These are phyloP conservation scores for Caenorhabditis brenneri DNA, from an alignment of 1,140 invertebrate species.

Conservation along the genomic window DNA sequence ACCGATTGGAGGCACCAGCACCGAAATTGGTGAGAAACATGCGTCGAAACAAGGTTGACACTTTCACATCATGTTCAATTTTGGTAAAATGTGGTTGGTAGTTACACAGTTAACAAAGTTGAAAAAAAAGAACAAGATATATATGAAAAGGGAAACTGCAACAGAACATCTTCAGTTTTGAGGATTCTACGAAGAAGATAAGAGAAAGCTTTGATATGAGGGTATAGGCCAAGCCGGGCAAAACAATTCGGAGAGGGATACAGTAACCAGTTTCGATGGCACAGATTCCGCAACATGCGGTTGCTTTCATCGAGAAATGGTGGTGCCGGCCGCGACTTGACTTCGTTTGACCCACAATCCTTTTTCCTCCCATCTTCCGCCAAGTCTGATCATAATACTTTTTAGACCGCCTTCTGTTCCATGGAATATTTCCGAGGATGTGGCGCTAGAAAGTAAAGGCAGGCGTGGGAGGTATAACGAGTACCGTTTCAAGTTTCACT, in stretches of 20 bases:
- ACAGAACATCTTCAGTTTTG: background rate
- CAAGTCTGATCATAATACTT: constrained; percentile 35
- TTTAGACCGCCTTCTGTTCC: constrained; percentile 9
- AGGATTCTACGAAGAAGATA: background rate
- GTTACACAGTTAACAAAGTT: background rate
- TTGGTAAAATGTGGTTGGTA: background rate
- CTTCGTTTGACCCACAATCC: constrained; percentile 39
- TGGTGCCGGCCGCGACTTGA: constrained; percentile 28
- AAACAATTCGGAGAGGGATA: background rate
- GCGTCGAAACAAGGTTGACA: constrained; percentile 36
- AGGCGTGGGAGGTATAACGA: background rate
- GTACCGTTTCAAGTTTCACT: constrained; percentile 31
- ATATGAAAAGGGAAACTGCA: background rate
- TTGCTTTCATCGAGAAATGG: constrained; percentile 5
- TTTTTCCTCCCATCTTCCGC: background rate
- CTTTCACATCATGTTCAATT: background rate
- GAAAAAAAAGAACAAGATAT: background rate
- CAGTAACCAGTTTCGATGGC: constrained; percentile 43
- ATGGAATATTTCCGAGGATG: constrained; percentile 20
- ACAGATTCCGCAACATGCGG: constrained; percentile 34
- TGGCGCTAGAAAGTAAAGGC: constrained; percentile 25
- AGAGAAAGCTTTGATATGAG: background rate
- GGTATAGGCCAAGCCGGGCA: background rate
- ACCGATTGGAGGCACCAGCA: constrained; percentile 18
- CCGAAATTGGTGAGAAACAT: constrained; percentile 40